Base-by-base conservation (phyloP, 2,888 invertebrate species). In the Scelioninae gen. 1 region DNA sequence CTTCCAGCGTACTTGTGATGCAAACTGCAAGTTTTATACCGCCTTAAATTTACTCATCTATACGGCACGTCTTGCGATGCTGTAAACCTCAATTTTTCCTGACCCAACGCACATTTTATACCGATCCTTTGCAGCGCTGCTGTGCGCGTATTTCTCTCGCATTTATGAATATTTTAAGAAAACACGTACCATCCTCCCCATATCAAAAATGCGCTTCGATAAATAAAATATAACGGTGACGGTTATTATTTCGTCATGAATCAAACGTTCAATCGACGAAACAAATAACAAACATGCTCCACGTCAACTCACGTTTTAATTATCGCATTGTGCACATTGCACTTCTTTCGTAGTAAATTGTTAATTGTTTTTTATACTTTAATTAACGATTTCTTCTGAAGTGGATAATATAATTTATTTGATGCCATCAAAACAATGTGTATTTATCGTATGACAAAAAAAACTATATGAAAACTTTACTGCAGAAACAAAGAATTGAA, bases 1-100 rank as follows among this genome's bases (percentile, higher is more conserved):
- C 38, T 4, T 38, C 10, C 5, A 38, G 9, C 10, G 38, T 38
- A 38, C 1, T 10, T n/a, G n/a, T n/a, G n/a, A n/a, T n/a, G n/a
- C n/a, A n/a, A n/a, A n/a, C 10, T 5, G 38, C 43, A 43, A 9
- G 1, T 43, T 43, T 43, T 10, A 5, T 43, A n/a, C n/a, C 43
- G 9, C 38, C 43, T 43, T 43, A 49, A 49, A 49, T 49, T 16
- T 49, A 16, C 49, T 49, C 49, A 49, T 49, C 49, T 49, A 49
- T 49, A 49, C 10, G 23, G 15, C 49, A 16, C 23, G 23, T 49
- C 23, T 49, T n/a, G 34, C 34, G 34, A 55, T 13, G 34, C 29
- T 34, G 55, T 55, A 55, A 55, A 55, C 55, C 34, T 34, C 45
- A 62, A 45, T 62, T 31, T 62, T 45, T 62, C 43, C 29, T 43